phyloP scores from a whole-genome alignment of 2,888 invertebrate genomes.

The Plutella xylostella region DNA sequence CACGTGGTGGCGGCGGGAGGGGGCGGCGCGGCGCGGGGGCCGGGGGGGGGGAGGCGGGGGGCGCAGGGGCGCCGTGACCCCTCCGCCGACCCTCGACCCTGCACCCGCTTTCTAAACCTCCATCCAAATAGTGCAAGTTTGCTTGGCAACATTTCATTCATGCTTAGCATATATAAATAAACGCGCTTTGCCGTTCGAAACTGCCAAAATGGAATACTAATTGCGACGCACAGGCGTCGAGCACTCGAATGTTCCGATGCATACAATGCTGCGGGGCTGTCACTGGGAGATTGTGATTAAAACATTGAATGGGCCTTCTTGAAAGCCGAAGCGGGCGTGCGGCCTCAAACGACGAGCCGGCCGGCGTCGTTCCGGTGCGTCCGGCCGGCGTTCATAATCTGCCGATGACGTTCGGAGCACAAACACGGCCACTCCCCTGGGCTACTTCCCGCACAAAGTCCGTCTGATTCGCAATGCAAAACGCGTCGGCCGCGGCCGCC shows the following conservation, averaged over 20 bases:
- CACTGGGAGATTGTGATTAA: too few relatives aligned
- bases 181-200: too few relatives aligned
- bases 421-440: constrained; percentile 47
- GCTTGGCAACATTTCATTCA: constrained; percentile 70
- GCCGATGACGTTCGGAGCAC: constrained; percentile 26
- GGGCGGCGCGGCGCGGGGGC: constrained; percentile 39
- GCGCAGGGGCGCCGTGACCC: constrained; percentile 28
- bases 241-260: too few relatives aligned
- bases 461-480: constrained; percentile 65
- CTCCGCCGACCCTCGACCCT: constrained; percentile 22
- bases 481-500: constrained; percentile 55
- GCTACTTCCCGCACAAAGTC: constrained; percentile 45
- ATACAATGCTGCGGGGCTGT: too few relatives aligned
- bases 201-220: too few relatives aligned
- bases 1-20: not conserved
- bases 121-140: constrained; percentile 67
- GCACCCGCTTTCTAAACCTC: constrained; percentile 61
- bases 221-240: too few relatives aligned
- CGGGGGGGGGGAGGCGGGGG: constrained; percentile 25
- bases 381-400: constrained; percentile 30
- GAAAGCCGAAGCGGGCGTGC: too few relatives aligned
- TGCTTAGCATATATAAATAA: constrained; percentile 69
- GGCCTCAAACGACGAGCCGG: not conserved
- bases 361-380: not conserved
- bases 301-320: too few relatives aligned